These are phyloP conservation scores for Drosophila biarmipes DNA, from an alignment of 1,140 invertebrate species.

Conservation along the genomic window DNA sequence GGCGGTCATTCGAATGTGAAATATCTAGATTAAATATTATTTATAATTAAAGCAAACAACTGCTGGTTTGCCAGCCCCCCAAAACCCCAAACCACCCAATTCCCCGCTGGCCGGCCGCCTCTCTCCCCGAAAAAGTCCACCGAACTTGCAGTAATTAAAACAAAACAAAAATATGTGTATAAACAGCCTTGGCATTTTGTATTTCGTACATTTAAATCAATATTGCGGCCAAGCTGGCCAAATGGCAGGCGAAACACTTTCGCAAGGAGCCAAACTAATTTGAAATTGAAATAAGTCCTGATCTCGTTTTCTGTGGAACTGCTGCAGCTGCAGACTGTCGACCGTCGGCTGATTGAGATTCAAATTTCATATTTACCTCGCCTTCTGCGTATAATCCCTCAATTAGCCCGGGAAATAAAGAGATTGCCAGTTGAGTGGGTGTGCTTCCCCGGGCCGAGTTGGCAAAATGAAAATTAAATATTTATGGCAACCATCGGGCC, in stretches of 20 bases:
- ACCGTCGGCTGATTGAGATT: constrained; percentile 11
- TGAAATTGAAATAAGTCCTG: constrained; percentile 34
- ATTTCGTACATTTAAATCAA: constrained; percentile 34
- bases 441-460: constrained; percentile 9
- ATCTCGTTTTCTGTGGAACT: constrained; percentile 18
- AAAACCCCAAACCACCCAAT: neutral
- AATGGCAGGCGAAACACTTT: neutral
- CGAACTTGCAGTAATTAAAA: constrained; percentile 43
- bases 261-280: constrained; percentile 27
- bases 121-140: constrained; percentile 1
- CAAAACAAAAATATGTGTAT: constrained; percentile 34
- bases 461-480: constrained; percentile 64
- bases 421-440: constrained; percentile 17
- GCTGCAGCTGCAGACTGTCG: constrained; percentile 12
- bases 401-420: constrained; percentile 34
- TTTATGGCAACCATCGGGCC: constrained; percentile 52
- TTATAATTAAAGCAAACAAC: constrained; percentile 61
- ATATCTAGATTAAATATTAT: constrained; percentile 72
- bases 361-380: constrained; percentile 31
- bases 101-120: neutral
- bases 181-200: constrained; percentile 10
- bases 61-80: too few species aligned
- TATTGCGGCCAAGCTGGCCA: constrained; percentile 5
- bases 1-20: constrained; percentile 56
- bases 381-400: constrained; percentile 33